Conservation (phyloP, 2,113 vertebrate genomes). For the Nicator chloris region DNA sequence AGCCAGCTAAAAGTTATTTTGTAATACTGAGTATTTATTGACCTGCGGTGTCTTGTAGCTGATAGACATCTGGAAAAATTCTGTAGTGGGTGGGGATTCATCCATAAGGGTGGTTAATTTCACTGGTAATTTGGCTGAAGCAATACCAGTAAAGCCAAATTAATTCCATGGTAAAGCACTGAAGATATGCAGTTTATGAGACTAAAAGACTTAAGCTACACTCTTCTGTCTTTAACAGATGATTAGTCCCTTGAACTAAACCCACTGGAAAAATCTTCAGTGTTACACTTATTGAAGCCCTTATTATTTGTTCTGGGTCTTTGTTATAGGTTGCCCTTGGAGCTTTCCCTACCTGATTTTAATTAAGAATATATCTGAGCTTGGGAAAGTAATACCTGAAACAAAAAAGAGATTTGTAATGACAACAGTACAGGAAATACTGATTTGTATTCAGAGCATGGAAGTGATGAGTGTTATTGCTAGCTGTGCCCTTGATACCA, state of each 20-base stretch:
- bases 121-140: not conserved
- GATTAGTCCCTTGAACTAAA: not conserved
- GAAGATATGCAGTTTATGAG: not conserved
- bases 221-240: not conserved
- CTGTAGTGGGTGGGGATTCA: not conserved
- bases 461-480: not conserved
- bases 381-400: conserved; percentile 20
- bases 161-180: not conserved
- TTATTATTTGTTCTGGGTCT: not conserved
- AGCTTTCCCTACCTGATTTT: conserved; percentile 10
- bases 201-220: not conserved
- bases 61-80: not conserved
- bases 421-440: not conserved
- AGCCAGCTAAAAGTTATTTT: not conserved
- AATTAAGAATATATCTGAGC: conserved; percentile 24
- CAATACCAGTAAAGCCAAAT: not conserved
- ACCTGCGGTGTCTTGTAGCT: not conserved
- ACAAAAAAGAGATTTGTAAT: not conserved
- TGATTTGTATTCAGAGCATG: not conserved
- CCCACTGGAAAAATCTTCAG: not conserved
- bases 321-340: not conserved
- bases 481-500: not conserved
- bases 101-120: not conserved
- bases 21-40: not conserved
- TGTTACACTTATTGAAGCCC: not conserved